phyloP scores from a whole-genome alignment of 2,113 vertebrate genomes.

The Rhinichthys klamathensis region DNA sequence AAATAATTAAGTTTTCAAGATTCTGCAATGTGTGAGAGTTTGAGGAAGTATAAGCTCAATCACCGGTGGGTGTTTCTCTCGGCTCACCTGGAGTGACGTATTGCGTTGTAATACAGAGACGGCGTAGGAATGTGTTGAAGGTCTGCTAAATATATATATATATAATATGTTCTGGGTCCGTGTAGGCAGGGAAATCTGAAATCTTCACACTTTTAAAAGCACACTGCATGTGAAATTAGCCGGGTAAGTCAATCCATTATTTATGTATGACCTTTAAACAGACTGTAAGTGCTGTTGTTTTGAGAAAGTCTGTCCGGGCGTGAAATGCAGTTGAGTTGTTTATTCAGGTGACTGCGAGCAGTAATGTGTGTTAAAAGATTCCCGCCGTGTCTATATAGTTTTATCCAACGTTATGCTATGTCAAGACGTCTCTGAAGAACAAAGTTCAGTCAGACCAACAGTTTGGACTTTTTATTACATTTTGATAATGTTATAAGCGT shows the following conservation, averaged over 20 bases:
- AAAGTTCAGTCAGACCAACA: not conserved
- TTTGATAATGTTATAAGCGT: not conserved
- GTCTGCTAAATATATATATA: not conserved
- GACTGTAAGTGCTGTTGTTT: not conserved
- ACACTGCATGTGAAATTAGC: not conserved
- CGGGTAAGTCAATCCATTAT: not conserved
- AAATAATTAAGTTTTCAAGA: not conserved
- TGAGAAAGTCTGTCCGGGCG: not conserved
- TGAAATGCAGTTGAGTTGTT: not conserved
- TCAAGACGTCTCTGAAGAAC: not conserved
- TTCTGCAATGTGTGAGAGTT: not conserved
- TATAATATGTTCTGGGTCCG: not conserved
- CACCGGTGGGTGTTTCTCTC: not conserved
- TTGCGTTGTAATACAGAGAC: not conserved
- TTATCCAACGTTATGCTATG: not conserved
- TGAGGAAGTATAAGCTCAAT: not conserved
- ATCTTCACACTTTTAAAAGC: not conserved
- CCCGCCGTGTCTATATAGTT: too few species aligned
- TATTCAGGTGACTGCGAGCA: not conserved
- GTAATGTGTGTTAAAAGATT: not conserved
- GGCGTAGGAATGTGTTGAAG: not conserved
- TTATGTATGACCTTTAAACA: not conserved
- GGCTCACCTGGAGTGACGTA: conserved; percentile 74
- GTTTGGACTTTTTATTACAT: not conserved
- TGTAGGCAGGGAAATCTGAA: not conserved